Percentiles rank a stretch among this genome's conserved stretches.
These are phyloP conservation scores for Julus scanicus DNA, from an alignment of 2,888 invertebrate species.

Conservation along the genomic window DNA sequence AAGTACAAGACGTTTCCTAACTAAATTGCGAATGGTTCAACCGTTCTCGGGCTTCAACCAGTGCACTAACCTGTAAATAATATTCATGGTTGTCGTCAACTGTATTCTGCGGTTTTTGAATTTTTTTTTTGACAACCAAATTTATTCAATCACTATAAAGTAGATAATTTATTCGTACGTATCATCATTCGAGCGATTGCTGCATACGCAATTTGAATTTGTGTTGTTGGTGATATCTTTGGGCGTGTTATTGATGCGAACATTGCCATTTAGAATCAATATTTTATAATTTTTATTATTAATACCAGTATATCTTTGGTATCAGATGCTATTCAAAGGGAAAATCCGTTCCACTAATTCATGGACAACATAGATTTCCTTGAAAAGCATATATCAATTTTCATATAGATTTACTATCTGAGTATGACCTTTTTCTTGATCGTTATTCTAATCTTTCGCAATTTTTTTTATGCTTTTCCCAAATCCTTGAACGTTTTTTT, in stretches of 20 bases:
- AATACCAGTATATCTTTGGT: not conserved
- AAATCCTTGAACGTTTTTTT: not conserved
- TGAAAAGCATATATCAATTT: no score
- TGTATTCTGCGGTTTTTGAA: not conserved
- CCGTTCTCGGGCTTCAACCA: not conserved
- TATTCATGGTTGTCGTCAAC: not conserved
- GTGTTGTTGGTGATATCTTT: not conserved
- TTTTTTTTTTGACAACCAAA: not conserved
- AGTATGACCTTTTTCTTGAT: not conserved
- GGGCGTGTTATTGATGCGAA: not conserved
- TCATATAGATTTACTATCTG: no score
- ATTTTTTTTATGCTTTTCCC: not conserved
- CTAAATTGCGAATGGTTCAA: not conserved
- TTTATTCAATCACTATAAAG: not conserved
- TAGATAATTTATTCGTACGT: not conserved
- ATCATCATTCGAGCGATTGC: not conserved
- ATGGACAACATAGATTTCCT: no score
- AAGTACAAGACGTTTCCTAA: not conserved
- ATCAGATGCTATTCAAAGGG: not conserved
- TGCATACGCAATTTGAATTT: not conserved
- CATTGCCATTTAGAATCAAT: slow-evolving; percentile 23
- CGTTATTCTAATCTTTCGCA: not conserved
- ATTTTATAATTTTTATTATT: not conserved
- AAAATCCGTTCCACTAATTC: not conserved
- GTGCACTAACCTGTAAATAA: not conserved